These are phyloP conservation scores for Choristoneura rosaceana DNA, from an alignment of 2,888 invertebrate genomes.

Conservation along the genomic window DNA sequence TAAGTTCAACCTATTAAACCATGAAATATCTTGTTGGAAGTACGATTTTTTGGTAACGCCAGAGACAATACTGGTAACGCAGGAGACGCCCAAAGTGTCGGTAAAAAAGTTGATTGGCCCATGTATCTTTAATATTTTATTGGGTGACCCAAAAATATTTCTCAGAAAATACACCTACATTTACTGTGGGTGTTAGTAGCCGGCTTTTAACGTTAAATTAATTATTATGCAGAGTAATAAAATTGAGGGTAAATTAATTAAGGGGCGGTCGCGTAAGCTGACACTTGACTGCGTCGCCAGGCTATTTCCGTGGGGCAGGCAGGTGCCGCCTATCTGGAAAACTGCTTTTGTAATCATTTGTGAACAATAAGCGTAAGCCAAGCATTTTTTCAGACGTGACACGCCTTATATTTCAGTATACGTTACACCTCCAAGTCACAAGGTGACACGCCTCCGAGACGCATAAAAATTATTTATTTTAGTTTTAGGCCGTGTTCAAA, in stretches of 20 bases:
- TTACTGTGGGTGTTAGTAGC: conserved; percentile 15
- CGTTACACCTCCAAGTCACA: neutral
- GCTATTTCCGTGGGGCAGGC: conserved; percentile 45
- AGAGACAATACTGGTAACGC: too few relatives aligned
- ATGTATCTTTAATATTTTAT: neutral
- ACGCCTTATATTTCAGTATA: neutral
- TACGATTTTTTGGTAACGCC: too few relatives aligned
- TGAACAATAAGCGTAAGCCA: neutral
- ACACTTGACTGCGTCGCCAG: conserved; percentile 59
- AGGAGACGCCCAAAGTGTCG: too few relatives aligned
- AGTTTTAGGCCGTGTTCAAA: too few relatives aligned
- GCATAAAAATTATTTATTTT: neutral
- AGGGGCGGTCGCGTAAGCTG: conserved; percentile 58
- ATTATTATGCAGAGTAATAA: conserved; percentile 31
- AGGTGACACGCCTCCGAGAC: neutral
- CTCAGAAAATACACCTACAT: neutral
- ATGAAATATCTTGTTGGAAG: too few relatives aligned
- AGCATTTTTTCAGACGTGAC: neutral
- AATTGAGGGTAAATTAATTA: conserved; percentile 42
- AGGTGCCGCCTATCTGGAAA: conserved; percentile 21
- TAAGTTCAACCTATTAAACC: too few relatives aligned
- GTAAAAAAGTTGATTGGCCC: too few relatives aligned
- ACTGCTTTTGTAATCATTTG: neutral
- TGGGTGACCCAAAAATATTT: neutral
- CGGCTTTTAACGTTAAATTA: conserved; percentile 33